A percentile compares a stretch with the other conserved stretches of the same genome.
phyloP scores from a whole-genome alignment of 1,140 invertebrate species.

The Physella acuta region DNA sequence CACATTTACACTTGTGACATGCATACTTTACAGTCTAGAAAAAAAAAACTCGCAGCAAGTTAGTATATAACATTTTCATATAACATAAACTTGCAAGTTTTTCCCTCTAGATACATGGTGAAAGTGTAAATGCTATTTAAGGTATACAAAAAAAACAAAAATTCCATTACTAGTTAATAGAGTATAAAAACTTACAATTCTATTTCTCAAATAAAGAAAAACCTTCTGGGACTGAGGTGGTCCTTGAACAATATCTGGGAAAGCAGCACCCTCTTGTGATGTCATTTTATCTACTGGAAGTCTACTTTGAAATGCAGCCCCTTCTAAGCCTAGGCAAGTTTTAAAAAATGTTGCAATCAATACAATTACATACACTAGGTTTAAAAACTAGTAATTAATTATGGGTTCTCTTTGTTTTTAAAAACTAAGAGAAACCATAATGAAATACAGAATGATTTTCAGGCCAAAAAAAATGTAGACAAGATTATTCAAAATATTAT shows the following conservation, averaged over 20 bases:
- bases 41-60: too few relatives aligned
- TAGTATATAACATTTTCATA: neutral
- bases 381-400: too few relatives aligned
- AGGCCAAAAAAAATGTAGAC: neutral
- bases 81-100: too few relatives aligned
- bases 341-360: neutral
- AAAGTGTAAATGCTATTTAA: too few relatives aligned
- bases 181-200: constrained; percentile 67
- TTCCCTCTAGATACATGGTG: too few relatives aligned
- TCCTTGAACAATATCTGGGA: constrained; percentile 83
- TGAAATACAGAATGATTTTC: too few relatives aligned
- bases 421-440: neutral
- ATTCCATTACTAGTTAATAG: too few relatives aligned
- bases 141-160: too few relatives aligned
- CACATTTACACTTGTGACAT: too few relatives aligned
- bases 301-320: constrained; percentile 64
- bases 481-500: neutral
- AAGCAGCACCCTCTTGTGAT: constrained; percentile 88
- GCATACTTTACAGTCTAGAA: too few relatives aligned
- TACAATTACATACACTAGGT: too few relatives aligned
- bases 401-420: constrained; percentile 7
- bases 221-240: constrained; percentile 83
- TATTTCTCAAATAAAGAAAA: constrained; percentile 89
- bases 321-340: constrained; percentile 55
- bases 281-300: constrained; percentile 94